Base-by-base conservation (phyloP, 2,113 vertebrate species). In the Pterocles orientalis region DNA sequence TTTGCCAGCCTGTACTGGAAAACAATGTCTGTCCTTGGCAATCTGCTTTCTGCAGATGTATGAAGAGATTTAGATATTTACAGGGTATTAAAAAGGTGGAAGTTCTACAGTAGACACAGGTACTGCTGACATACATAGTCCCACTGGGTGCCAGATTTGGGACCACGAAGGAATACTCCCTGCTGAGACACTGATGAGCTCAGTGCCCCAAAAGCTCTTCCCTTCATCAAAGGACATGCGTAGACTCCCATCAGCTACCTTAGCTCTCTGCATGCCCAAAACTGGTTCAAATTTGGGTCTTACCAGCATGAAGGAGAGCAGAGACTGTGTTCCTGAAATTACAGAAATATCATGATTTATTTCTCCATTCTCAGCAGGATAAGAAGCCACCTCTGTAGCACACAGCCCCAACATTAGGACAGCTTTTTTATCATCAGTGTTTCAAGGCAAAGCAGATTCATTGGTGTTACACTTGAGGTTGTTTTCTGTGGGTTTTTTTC, bases 11-110 rank as follows among this genome's bases (percentile, higher is more conserved):
- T n/a, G 10, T 17, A 14, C 36, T 25, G 36, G 33, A 60, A 79
- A 66, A 17, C 39, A 25, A 3, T 7, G 45, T 8, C 68, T 51
- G 4, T n/a, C 43, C 25, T 7, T 1, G 5, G 19, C 4, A 2
- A 18, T 2, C n/a, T 12, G 1, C 19, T 61, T 26, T 16, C 28
- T 57, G 33, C 24, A 41, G 57, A 14, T 18, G 16, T 28, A 69
- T 12, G 43, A 36, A 36, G 65, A 34, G 9, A 14, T 51, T 57
- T 16, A 12, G 31, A 61, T 8, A 28, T 10, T 18, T 66, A 20
- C 0, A 15, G 17, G 29, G 20, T 41, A 29, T 7, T 41, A 18
- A 47, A 68, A 39, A 47, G 3, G 18, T n/a, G 39, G 47, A 13
- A 24, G 14, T 54, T 39, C 54, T 16, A 31, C 18, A 54, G 12